phyloP scores from a whole-genome alignment of 92 coral and sea anemone genomes.

The Anthopleura xanthogrammica region DNA sequence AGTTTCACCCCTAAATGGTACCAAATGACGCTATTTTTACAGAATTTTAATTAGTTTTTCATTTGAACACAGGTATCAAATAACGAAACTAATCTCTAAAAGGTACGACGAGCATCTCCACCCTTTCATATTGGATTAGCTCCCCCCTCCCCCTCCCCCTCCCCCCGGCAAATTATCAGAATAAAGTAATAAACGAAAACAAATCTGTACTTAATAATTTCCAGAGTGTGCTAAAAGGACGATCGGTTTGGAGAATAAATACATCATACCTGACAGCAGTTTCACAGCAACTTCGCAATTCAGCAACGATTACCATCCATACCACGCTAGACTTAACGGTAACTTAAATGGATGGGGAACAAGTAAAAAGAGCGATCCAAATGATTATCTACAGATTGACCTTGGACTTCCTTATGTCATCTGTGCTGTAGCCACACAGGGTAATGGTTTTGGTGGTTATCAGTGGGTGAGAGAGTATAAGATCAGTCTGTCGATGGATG shows the following conservation, averaged over 20 bases:
- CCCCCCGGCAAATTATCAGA: too few species aligned
- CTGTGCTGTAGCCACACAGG: slow-evolving; percentile 24
- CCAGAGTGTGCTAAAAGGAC: slow-evolving; percentile 4
- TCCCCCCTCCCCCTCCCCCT: too few species aligned
- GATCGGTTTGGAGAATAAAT: slow-evolving; percentile 17
- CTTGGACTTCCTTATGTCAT: slow-evolving; percentile 11
- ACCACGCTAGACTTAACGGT: slow-evolving; percentile 4
- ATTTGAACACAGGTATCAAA: too few species aligned
- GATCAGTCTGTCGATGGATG: slow-evolving; percentile 6
- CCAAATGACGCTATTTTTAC: too few species aligned
- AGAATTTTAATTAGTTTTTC: too few species aligned
- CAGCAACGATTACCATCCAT: slow-evolving; percentile 4
- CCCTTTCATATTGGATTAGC: too few species aligned
- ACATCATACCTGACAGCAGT: slow-evolving; percentile 22
- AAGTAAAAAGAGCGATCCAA: not conserved
- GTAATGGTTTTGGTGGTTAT: not conserved
- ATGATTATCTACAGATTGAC: slow-evolving; percentile 25
- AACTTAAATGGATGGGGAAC: slow-evolving; percentile 15
- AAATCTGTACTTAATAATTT: not conserved
- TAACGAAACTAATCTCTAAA: too few species aligned
- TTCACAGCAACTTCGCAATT: slow-evolving; percentile 28
- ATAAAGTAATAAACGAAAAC: too few species aligned
- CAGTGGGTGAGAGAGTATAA: slow-evolving; percentile 17
- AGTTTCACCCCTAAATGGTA: too few species aligned
- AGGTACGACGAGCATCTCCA: too few species aligned